Conservation (phyloP, 2,113 vertebrate species). For the Pyrgilauda ruficollis region DNA sequence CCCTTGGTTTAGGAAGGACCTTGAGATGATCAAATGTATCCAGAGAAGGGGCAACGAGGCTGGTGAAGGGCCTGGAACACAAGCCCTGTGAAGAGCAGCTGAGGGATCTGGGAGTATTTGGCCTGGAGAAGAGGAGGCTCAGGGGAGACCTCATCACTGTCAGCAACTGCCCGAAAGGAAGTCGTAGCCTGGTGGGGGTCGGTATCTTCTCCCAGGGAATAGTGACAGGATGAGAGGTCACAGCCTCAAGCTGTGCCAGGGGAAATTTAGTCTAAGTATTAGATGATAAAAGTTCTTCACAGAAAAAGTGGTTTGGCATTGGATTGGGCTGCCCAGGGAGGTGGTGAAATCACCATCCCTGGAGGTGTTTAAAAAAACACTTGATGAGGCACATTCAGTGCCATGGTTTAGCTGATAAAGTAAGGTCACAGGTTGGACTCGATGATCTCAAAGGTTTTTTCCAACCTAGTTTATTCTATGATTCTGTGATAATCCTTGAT, state of each 20-base stretch:
- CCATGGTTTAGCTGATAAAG: neutral
- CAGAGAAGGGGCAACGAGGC: neutral
- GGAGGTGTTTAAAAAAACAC: neutral
- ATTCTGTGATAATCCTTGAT: neutral
- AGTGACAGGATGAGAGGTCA: neutral
- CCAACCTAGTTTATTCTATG: neutral
- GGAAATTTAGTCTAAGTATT: neutral
- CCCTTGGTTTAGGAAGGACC: neutral
- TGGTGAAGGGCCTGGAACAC: neutral
- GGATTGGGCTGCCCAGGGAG: neutral
- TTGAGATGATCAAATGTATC: neutral
- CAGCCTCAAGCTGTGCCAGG: neutral
- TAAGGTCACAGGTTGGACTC: neutral
- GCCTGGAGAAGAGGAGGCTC: neutral
- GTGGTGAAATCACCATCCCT: neutral
- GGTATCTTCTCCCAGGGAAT: neutral
- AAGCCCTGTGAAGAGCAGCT: neutral
- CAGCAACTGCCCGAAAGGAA: neutral
- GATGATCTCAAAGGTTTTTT: neutral
- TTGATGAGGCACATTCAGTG: neutral
- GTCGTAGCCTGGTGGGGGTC: no score
- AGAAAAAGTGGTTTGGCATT: neutral
- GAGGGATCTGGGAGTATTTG: neutral
- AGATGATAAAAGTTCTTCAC: neutral
- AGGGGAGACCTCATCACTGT: neutral